Percentiles rank a stretch among this genome's conserved stretches.
These are phyloP conservation scores for Platypus cylindrus DNA, from an alignment of 2,888 invertebrate species.

Conservation along the genomic window DNA sequence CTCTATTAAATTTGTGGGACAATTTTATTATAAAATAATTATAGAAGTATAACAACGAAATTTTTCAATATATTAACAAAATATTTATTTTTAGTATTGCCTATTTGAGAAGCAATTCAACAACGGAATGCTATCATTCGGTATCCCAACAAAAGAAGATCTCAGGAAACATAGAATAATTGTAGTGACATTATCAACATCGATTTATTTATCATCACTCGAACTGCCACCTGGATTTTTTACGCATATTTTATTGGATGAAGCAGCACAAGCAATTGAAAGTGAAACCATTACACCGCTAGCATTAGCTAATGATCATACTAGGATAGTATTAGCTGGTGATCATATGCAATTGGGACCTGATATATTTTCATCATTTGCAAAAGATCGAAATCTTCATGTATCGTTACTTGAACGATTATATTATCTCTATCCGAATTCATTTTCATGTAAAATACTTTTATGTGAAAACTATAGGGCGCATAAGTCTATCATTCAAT, in stretches of 20 bases:
- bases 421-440: constrained; percentile 57
- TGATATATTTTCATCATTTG: constrained; percentile 64
- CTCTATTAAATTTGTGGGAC: neutral
- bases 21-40: no score
- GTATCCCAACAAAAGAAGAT: constrained; percentile 58
- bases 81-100: constrained; percentile 49
- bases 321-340: constrained; percentile 68
- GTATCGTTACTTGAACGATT: constrained; percentile 65
- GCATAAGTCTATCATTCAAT: constrained; percentile 67
- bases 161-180: constrained; percentile 57
- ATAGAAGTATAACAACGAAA: no score
- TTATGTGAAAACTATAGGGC: constrained; percentile 74
- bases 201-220: constrained; percentile 57
- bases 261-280: constrained; percentile 79
- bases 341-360: constrained; percentile 80
- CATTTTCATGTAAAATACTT: constrained; percentile 65
- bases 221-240: constrained; percentile 56
- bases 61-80: no score
- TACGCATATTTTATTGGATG: constrained; percentile 73
- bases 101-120: constrained; percentile 48
- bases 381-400: constrained; percentile 55
- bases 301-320: constrained; percentile 55
- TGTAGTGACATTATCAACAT: constrained; percentile 68
- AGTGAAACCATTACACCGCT: constrained; percentile 73
- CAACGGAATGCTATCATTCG: constrained; percentile 45